These are phyloP conservation scores for Brachionus rotundiformis DNA, from an alignment of 1,140 invertebrate genomes.

Conservation along the genomic window DNA sequence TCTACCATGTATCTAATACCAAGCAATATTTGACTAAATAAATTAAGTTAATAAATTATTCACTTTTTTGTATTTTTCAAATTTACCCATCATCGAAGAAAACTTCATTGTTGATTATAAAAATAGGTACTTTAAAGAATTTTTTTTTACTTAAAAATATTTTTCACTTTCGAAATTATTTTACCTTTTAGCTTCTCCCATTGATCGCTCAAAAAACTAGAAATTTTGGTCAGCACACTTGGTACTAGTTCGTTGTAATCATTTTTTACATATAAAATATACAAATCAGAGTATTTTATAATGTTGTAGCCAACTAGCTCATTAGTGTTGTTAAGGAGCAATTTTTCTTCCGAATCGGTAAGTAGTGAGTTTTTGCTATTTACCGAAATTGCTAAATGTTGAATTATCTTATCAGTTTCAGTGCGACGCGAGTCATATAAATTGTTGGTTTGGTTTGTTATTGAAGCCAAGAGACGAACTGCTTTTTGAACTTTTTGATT, in stretches of 20 bases:
- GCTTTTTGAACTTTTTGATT: not conserved
- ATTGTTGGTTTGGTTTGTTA: not conserved
- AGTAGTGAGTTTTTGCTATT: constrained; percentile 6
- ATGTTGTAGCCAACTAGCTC: not conserved
- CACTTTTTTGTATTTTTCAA: not conserved
- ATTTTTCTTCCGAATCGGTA: not conserved
- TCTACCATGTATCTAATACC: constrained; percentile 21
- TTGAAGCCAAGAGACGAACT: not conserved
- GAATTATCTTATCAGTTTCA: not conserved
- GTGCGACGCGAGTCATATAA: constrained; percentile 11
- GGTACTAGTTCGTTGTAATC: not conserved
- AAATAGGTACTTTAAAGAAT: not conserved
- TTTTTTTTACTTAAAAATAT: not conserved
- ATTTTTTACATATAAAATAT: constrained; percentile 10
- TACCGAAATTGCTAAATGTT: not conserved
- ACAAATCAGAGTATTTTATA: constrained; percentile 17
- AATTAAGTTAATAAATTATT: not conserved
- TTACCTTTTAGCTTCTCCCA: not conserved
- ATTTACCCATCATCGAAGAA: constrained; percentile 18
- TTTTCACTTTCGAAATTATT: too few species aligned
- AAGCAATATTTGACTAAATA: not conserved
- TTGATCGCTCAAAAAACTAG: constrained; percentile 32
- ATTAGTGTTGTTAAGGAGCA: not conserved
- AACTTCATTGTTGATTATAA: not conserved
- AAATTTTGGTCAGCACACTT: constrained; percentile 12